Conservation (phyloP, 2,797 vertebrate genomes). For the Sebastes glaucus region DNA sequence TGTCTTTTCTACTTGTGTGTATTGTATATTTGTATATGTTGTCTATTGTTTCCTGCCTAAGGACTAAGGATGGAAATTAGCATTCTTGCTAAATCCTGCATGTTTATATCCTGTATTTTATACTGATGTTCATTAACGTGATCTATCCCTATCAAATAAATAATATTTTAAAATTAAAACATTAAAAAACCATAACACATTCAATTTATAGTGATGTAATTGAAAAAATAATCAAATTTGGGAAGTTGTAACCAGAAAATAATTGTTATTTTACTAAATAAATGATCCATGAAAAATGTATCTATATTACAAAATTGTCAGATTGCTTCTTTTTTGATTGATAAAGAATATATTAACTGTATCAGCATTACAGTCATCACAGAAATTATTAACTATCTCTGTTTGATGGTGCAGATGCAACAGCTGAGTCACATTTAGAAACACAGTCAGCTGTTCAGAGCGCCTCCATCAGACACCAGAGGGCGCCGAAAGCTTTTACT, state of each 20-base stretch:
- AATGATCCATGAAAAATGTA: not conserved
- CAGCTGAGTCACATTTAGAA: not conserved
- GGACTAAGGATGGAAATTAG: too few species aligned
- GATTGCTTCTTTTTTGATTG: not conserved
- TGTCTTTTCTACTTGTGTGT: too few species aligned
- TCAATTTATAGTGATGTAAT: not conserved
- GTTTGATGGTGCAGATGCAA: not conserved
- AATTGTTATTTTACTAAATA: not conserved
- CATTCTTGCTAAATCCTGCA: too few species aligned
- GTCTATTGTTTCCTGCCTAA: too few species aligned
- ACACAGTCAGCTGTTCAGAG: not conserved
- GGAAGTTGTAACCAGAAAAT: too few species aligned
- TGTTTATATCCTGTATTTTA: too few species aligned
- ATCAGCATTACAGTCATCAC: not conserved
- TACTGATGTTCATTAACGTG: too few species aligned
- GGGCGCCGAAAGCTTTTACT: slow-evolving; percentile 1
- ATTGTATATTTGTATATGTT: too few species aligned
- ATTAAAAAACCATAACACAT: not conserved
- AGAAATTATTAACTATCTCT: not conserved
- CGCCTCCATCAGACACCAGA: slow-evolving; percentile 22
- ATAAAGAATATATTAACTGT: not conserved
- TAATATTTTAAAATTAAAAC: not conserved
- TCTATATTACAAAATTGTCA: not conserved
- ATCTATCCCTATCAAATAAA: too few species aligned
- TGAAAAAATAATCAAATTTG: rapidly evolving